Evolutionary conservation across 2,888 invertebrate species (phyloP), one percentile per base, ranked within the genome.

Genomic region (Zeuzera pyrina): DNA sequence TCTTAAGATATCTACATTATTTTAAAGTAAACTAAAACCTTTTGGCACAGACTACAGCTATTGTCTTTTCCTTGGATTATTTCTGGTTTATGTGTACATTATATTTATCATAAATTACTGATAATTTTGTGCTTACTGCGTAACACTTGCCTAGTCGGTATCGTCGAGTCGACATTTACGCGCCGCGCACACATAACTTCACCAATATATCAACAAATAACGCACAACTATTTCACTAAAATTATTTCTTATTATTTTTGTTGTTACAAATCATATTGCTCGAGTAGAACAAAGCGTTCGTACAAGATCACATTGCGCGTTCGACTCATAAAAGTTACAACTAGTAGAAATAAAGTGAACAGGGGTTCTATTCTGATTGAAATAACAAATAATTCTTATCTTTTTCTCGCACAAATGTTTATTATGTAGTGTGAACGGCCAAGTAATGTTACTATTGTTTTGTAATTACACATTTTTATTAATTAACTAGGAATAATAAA

Each of bases 241-340:
- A 7, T 19, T 8, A 2, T 19, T 7, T 19, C 5, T 19, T 8
- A 19, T 8, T 7, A 2, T 19, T 8, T 19, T 2, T 19, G 19
- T 19, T 19, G 8, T 7, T 7, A 19, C 19, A 19, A 19, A 19
- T 7, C 19, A 19, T 5, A 5, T 8, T 7, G 19, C 19, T n/a
- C n/a, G n/a, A 19, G 19, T 54, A 49, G 53, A 58, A 50, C 56
- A 57, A 53, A 52, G 42, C 39, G 41, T 36, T 45, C 54, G 49
- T 47, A 44, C 48, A 53, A 32, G 41, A 44, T 57, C 71, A 71
- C 71, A 66, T 57, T 68, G 63, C 69, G 69, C 65, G 67, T 65
- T 59, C 67, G 67, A 68, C 68, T 68, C 67, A 57, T 61, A 58
- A 52, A 60, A 60, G 52, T 57, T 58, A n/a, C n/a, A n/a, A 57